Evolutionary conservation across 2,113 vertebrate genomes (phyloP), one percentile per base, ranked within the genome.

Genomic region (Sorex araneus): DNA sequence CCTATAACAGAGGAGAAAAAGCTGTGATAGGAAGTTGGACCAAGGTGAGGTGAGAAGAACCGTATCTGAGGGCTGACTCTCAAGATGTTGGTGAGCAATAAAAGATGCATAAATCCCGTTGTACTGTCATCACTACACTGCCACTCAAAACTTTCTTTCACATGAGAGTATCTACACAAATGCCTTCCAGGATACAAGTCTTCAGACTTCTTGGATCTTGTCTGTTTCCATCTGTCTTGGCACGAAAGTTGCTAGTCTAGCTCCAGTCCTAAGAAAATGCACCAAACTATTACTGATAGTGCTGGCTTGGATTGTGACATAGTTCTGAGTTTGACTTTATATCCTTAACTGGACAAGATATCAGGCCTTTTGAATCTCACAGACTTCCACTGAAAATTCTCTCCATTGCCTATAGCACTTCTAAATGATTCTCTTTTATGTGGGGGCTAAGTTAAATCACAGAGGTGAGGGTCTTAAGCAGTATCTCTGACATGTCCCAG

Each of bases 261-360:
- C 8, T 54, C 73, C 7, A 43, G 18, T 7, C 3, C 27, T 43
- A 23, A 27, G 16, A 70, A 94, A 70, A 84, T 57, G 40, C 19
- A 60, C 73, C 30, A 34, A n/a, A 45, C n/a, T 82, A 47, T 63
- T 79, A 47, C 50, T 64, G 54, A 45, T 6, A 84, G 77, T 74
- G 57, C 21, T 90, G 47, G 18, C 36, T 32, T 87, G 23, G 66
- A 70, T 40, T 40, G 89, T 34, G 21, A 89, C 28, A 75, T 0
- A 89, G 64, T 36, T 43, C 66, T 79, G 67, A 15, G 45, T 89
- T 92, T 89, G 86, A 83, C 83, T 84, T 84, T 67, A 86, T 27
- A 50, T 77, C 36, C 54, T 78, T 83, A 77, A 50, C 50, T 82
- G 32, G 30, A 40, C 40, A 40, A 40, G 40, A 40, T 40, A 40